phyloP scores from a whole-genome alignment of 2,113 vertebrate species.

The Aspidoscelis tigris region DNA sequence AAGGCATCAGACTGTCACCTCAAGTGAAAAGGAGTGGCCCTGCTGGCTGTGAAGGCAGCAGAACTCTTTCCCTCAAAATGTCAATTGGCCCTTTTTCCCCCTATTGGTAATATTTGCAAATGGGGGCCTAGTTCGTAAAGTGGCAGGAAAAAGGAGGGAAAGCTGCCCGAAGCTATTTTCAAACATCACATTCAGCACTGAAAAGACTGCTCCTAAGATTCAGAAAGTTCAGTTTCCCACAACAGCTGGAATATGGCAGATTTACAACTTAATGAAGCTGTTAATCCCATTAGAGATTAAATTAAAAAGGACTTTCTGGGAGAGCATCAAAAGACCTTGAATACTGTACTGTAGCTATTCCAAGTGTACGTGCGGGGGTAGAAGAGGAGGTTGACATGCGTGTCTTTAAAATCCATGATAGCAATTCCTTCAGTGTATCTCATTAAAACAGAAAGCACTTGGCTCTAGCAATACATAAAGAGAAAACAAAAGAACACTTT shows the following conservation, averaged over 20 bases:
- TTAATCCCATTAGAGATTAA: conserved; percentile 67
- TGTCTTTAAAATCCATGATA: conserved; percentile 44
- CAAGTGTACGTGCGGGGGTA: conserved; percentile 7
- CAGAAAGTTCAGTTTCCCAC: conserved; percentile 62
- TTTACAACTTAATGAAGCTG: conserved; percentile 57
- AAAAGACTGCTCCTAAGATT: background rate
- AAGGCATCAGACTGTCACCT: background rate
- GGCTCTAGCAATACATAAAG: conserved; percentile 36
- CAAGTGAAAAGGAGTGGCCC: background rate
- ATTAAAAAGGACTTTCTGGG: conserved; percentile 61
- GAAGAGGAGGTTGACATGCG: conserved; percentile 36
- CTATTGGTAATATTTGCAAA: background rate
- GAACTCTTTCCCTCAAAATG: background rate
- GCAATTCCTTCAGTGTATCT: conserved; percentile 52
- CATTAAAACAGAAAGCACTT: conserved; percentile 56
- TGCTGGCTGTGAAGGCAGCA: background rate
- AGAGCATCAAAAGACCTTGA: conserved; percentile 54
- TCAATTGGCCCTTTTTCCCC: too few relatives aligned
- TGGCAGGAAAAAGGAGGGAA: conserved; percentile 28
- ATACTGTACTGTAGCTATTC: conserved; percentile 45
- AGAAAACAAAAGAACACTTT: conserved; percentile 50
- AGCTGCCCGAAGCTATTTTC: conserved; percentile 23
- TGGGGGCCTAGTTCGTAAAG: background rate
- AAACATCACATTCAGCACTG: conserved; percentile 35
- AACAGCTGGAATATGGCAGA: conserved; percentile 51